Conservation (phyloP, 1,140 invertebrate species). For the Zaprionus inermis region DNA sequence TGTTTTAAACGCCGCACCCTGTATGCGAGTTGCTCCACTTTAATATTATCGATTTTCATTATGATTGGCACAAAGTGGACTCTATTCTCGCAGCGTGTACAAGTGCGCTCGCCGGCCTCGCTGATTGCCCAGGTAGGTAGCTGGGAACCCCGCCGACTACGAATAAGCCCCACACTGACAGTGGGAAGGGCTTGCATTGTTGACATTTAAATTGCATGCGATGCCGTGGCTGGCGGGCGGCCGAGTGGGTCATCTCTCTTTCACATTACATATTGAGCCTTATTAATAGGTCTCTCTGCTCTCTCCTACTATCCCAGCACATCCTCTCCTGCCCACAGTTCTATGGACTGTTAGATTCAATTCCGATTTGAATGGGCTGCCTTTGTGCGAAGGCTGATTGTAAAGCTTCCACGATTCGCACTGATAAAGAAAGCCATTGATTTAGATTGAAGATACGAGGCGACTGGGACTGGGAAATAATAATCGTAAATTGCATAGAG, state of each 20-base stretch:
- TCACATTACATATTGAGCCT: conserved; percentile 8
- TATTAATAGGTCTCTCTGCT: conserved; percentile 37
- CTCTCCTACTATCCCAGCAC: neutral
- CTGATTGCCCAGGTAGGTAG: conserved; percentile 38
- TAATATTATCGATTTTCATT: conserved; percentile 60
- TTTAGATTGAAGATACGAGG: neutral
- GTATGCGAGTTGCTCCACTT: conserved; percentile 37
- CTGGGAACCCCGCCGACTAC: neutral
- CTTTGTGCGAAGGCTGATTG: conserved; percentile 31
- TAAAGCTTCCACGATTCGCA: conserved; percentile 24
- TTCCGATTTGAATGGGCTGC: conserved; percentile 34
- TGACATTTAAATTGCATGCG: conserved; percentile 54
- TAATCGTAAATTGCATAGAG: neutral
- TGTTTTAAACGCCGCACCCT: conserved; percentile 28
- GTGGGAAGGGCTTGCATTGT: conserved; percentile 35
- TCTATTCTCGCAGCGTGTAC: conserved; percentile 50
- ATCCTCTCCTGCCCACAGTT: neutral
- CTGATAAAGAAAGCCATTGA: conserved; percentile 22
- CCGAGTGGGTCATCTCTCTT: neutral
- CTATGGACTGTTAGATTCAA: conserved; percentile 34
- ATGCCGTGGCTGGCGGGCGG: neutral
- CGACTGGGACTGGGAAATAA: neutral
- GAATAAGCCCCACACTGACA: neutral
- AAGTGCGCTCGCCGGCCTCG: conserved; percentile 33
- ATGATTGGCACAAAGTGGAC: conserved; percentile 51